Evolutionary conservation across 2,888 invertebrate species (phyloP).

Genomic region (Chironomus tentans): DNA sequence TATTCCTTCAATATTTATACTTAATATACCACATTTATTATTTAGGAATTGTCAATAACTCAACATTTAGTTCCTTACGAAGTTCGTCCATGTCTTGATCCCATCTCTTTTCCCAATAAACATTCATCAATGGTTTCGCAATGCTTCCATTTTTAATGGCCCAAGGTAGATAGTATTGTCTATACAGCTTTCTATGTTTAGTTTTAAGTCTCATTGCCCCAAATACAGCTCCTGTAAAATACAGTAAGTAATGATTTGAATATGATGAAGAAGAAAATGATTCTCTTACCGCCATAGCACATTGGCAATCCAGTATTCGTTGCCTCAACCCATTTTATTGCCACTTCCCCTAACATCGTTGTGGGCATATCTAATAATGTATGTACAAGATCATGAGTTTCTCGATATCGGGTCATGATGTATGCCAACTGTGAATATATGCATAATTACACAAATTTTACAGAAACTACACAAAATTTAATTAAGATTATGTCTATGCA

Average conservation of each 20-base stretch:
- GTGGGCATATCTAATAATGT: conserved; percentile 87
- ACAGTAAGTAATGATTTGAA: conserved; percentile 42
- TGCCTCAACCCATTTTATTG: conserved; percentile 97
- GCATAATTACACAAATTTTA: conserved; percentile 38
- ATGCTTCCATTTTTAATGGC: conserved; percentile 67
- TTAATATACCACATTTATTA: background rate
- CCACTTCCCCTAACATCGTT: conserved; percentile 81
- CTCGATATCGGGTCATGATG: conserved; percentile 94
- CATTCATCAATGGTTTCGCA: conserved; percentile 70
- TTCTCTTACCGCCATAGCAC: conserved; percentile 83
- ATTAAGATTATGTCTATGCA: background rate
- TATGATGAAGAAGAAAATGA: conserved; percentile 68
- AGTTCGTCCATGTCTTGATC: conserved; percentile 75
- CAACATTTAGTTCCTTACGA: conserved; percentile 70
- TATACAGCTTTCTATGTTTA: conserved; percentile 68
- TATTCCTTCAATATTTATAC: too few relatives aligned
- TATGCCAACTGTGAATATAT: conserved; percentile 64
- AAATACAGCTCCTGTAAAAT: conserved; percentile 47
- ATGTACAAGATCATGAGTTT: conserved; percentile 93
- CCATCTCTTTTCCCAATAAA: conserved; percentile 92
- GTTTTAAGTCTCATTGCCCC: conserved; percentile 73
- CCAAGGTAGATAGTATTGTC: conserved; percentile 75
- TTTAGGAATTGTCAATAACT: conserved; percentile 41
- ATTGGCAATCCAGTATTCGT: conserved; percentile 92
- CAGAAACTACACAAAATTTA: background rate